These are phyloP conservation scores for Ephestia elutella DNA, from an alignment of 1,140 invertebrate genomes.

Conservation along the genomic window DNA sequence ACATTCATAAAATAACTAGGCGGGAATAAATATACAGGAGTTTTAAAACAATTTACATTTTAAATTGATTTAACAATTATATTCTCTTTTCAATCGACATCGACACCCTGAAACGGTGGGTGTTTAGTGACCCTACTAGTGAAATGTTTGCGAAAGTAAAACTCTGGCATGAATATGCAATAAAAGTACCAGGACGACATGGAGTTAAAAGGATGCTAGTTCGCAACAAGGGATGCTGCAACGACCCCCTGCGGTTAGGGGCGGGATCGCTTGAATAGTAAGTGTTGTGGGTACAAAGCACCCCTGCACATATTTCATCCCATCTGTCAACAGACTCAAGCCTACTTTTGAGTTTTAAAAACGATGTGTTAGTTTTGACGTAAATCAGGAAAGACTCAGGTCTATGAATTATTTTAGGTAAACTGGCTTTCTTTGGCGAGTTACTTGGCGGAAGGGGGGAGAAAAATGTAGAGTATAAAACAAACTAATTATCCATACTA, in stretches of 20 bases:
- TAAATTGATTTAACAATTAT: background rate
- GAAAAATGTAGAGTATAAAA: too few species aligned
- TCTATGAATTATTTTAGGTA: too few species aligned
- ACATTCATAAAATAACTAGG: constrained; percentile 17
- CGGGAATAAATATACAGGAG: constrained; percentile 16
- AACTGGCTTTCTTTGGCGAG: too few species aligned
- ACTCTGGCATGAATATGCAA: constrained; percentile 51
- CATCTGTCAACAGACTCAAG: constrained; percentile 10
- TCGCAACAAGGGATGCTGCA: constrained; percentile 55
- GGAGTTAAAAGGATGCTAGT: constrained; percentile 33
- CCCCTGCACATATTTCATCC: constrained; percentile 15
- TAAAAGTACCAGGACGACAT: constrained; percentile 60
- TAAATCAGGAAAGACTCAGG: too few species aligned
- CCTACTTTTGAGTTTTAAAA: background rate
- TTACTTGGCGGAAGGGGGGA: too few species aligned
- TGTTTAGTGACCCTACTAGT: too few species aligned
- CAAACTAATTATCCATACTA: too few species aligned
- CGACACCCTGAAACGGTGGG: too few species aligned
- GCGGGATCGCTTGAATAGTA: constrained; percentile 22
- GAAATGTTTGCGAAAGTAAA: constrained; percentile 21
- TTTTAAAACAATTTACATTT: constrained; percentile 10
- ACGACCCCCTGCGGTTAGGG: constrained; percentile 41
- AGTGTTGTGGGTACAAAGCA: constrained; percentile 25
- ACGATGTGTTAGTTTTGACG: too few species aligned
- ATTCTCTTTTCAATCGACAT: too few species aligned